Base-by-base conservation (phyloP, 2,797 vertebrate genomes). In the Hapalemur alaotrensis region DNA sequence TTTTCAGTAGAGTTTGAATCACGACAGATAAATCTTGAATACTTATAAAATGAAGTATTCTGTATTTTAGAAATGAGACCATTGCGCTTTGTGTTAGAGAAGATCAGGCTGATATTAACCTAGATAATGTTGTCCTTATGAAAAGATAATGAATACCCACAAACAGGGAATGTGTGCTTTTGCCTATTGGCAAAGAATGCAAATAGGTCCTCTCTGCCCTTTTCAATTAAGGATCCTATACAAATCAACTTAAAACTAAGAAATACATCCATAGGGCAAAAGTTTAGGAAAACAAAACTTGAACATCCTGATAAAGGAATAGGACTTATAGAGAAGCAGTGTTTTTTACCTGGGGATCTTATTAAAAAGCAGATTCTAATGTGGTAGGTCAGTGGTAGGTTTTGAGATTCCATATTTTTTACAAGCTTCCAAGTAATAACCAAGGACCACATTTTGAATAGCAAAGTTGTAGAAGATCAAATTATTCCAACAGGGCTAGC, bases 211-310 rank as follows among this genome's bases (percentile, higher is more conserved):
- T 92, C 8, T 65, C 38, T 79, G 35, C 9, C 3, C 2, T 72
- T 95, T 93, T 91, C 88, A 96, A 28, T 65, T 32, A 96, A 94
- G 41, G 10, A 15, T 82, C 23, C 59, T 25, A 63, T 1, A 63
- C 9, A 38, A 96, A 96, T 79, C 63, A 92, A 67, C 32, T 93
- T 32, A 91, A 93, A 81, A 95, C 35, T 90, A 30, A 61, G 23
- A 88, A 84, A 92, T 38, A n/a, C 17, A 76, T 80, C 93, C 12
- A 54, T 11, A 82, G 3, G 32, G 25, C 30, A 91, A 86, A 28
- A 86, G 23, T 2, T 38, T 79, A 91, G 70, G 32, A 88, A 95
- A 93, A 81, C 11, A 80, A 91, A 90, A 35, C 15, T 57, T 82
- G 28, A 28, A 25, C 32, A 41, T 50, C 57, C 38, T 95, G 89